A percentile compares a stretch with the other conserved stretches of the same genome.
These are phyloP conservation scores for Tetrapedia diversipes DNA, from an alignment of 2,888 invertebrate species.

Conservation along the genomic window DNA sequence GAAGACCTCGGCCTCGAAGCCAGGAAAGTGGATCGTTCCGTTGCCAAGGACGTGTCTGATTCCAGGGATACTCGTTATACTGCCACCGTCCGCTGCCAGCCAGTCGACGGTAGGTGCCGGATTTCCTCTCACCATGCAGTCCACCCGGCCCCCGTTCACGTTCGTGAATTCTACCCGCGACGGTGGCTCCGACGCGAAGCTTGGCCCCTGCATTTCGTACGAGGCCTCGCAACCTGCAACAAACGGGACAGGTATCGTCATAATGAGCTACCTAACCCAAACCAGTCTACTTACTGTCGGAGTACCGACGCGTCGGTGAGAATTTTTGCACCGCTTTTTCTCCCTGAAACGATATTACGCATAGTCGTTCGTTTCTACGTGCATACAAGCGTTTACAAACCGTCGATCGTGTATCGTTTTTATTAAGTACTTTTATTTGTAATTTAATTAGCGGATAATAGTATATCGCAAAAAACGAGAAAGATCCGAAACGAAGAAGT, in stretches of 20 bases:
- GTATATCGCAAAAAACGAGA: too few species aligned
- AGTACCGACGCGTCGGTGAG: too few species aligned
- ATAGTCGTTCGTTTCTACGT: background rate
- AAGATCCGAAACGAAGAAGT: background rate
- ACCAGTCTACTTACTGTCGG: too few species aligned
- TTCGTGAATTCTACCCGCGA: conserved; percentile 85
- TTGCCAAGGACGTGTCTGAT: conserved; percentile 84
- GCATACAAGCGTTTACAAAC: too few species aligned
- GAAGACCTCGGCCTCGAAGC: conserved; percentile 85
- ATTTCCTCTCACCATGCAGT: conserved; percentile 85
- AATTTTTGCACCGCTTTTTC: background rate
- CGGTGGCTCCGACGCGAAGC: conserved; percentile 84
- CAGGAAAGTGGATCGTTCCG: conserved; percentile 85
- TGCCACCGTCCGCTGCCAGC: conserved; percentile 84
- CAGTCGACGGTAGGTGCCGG: conserved; percentile 85
- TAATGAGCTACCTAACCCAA: too few species aligned
- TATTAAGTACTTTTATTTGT: too few species aligned
- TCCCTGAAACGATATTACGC: too few species aligned
- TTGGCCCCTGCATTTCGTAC: conserved; percentile 85
- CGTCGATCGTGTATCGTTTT: too few species aligned
- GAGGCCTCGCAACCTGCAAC: conserved; percentile 81
- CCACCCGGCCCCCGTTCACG: conserved; percentile 84
- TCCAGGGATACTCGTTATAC: conserved; percentile 84
- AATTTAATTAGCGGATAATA: too few species aligned
- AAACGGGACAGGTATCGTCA: conserved; percentile 31